Percentiles rank a stretch among this genome's conserved stretches.
Evolutionary conservation across 2,797 vertebrate genomes (phyloP).

Genomic region (Uromys caudimaculatus): DNA sequence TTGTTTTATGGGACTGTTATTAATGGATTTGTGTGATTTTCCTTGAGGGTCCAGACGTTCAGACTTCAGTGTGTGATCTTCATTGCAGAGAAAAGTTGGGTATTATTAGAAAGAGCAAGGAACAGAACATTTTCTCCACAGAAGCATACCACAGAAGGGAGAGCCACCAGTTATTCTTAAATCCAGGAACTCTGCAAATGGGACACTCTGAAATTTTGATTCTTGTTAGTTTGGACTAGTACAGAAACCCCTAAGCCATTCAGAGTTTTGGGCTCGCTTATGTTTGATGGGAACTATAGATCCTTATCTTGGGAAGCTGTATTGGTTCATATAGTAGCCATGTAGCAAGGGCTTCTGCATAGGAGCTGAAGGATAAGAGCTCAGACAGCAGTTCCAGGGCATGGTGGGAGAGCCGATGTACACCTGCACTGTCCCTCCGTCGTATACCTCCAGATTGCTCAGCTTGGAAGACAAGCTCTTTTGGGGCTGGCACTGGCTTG

Average conservation of each 20-base stretch:
- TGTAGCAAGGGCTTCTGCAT: not conserved
- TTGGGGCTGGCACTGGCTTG: not conserved
- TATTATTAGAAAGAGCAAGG: slow-evolving; percentile 1
- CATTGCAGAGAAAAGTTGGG: not conserved
- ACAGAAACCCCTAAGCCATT: not conserved
- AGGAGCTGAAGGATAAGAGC: not conserved
- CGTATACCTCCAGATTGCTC: not conserved
- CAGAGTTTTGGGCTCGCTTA: not conserved
- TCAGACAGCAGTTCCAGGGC: not conserved
- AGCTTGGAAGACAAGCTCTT: not conserved
- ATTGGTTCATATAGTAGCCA: not conserved
- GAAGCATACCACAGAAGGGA: not conserved
- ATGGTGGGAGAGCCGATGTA: not conserved
- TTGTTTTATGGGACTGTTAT: not conserved
- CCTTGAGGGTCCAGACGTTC: not conserved
- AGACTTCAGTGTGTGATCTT: not conserved
- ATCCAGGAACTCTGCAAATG: not conserved
- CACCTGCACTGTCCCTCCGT: rapidly evolving
- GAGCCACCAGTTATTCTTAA: not conserved
- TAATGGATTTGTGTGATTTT: not conserved
- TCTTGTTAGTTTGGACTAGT: not conserved
- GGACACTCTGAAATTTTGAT: not conserved
- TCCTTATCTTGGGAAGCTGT: not conserved
- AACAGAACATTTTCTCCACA: not conserved
- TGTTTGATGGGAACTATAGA: not conserved